A percentile compares a stretch with the other conserved stretches of the same genome.
Evolutionary conservation across 2,888 invertebrate genomes (phyloP).

Genomic region (Cephus spinipes): DNA sequence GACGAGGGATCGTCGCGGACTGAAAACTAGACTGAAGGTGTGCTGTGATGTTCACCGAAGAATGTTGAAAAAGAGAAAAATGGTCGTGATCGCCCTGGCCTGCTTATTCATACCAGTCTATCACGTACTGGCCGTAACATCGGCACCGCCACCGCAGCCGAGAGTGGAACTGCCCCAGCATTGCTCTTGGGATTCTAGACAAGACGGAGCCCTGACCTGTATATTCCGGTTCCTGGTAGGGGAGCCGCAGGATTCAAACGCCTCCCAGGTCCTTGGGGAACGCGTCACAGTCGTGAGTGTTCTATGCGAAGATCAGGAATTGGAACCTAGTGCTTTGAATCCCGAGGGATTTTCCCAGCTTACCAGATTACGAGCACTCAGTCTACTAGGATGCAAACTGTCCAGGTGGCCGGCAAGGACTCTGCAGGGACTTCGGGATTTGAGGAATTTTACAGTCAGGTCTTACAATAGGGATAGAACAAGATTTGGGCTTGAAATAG

Average conservation of each 20-base stretch:
- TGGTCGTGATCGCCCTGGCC: conserved; percentile 11
- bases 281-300: conserved; percentile 58
- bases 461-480: conserved; percentile 68
- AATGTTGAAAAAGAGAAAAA: conserved; percentile 11
- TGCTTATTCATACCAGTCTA: conserved; percentile 26
- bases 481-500: conserved; percentile 82
- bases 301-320: conserved; percentile 19
- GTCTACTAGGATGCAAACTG: conserved; percentile 88
- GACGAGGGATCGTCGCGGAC: neutral
- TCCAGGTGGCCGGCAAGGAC: conserved; percentile 85
- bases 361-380: conserved; percentile 81
- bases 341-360: conserved; percentile 80
- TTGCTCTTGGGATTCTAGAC: conserved; percentile 76
- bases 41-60: conserved; percentile 2
- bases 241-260: conserved; percentile 72
- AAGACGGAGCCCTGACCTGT: conserved; percentile 68
- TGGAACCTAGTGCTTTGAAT: conserved; percentile 6
- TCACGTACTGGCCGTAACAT: conserved; percentile 61
- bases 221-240: conserved; percentile 69
- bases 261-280: conserved; percentile 85
- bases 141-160: conserved; percentile 67
- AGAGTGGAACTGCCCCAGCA: conserved; percentile 87
- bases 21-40: no score
- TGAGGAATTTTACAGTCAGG: conserved; percentile 83
- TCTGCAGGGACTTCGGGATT: conserved; percentile 81